Percentiles rank a stretch among this genome's conserved stretches.
phyloP scores from a whole-genome alignment of 2,113 vertebrate genomes.

The Pimephales promelas region DNA sequence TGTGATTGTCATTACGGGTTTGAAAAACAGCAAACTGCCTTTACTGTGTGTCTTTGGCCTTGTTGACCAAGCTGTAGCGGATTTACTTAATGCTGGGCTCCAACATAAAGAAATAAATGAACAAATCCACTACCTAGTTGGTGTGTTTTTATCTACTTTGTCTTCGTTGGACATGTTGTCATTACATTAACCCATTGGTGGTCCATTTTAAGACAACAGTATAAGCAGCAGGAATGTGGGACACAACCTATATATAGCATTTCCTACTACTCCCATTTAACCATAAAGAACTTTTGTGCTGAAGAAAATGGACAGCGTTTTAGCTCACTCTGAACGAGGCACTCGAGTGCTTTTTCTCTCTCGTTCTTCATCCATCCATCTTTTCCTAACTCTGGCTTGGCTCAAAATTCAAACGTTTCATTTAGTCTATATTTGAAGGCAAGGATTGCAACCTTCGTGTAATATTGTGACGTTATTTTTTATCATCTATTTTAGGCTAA shows the following conservation, averaged over 20 bases:
- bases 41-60: conserved; percentile 56
- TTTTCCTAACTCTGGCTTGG: neutral
- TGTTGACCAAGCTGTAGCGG: conserved; percentile 61
- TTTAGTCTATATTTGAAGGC: too few species aligned
- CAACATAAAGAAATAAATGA: conserved; percentile 58
- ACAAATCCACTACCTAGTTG: conserved; percentile 27
- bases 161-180: neutral
- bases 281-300: neutral
- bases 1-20: conserved; percentile 52
- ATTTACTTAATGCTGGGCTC: conserved; percentile 56
- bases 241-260: neutral
- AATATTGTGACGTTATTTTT: too few species aligned
- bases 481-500: too few species aligned
- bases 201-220: neutral
- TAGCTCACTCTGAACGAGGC: neutral
- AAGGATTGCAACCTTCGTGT: too few species aligned
- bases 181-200: neutral
- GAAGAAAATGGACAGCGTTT: conserved; percentile 22
- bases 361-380: neutral
- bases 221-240: neutral
- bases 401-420: too few species aligned
- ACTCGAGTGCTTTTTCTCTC: neutral
- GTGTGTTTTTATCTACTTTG: neutral
- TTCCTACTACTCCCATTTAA: neutral
- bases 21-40: conserved; percentile 53